phyloP scores from a whole-genome alignment of 1,140 invertebrate species.

The Listronotus oregonensis region DNA sequence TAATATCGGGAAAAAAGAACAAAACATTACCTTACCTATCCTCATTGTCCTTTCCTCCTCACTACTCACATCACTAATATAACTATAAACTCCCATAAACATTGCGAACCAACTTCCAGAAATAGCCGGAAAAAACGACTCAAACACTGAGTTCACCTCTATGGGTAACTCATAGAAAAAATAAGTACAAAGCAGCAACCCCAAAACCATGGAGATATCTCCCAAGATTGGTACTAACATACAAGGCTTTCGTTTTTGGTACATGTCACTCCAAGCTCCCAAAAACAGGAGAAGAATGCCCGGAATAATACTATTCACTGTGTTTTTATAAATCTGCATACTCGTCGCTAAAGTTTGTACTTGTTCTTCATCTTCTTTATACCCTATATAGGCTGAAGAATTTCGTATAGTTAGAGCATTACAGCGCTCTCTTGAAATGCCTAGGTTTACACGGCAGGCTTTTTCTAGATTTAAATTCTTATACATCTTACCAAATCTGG shows the following conservation, averaged over 20 bases:
- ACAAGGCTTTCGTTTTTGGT: slow-evolving; percentile 64
- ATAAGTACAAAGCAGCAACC: slow-evolving; percentile 47
- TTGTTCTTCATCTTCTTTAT: slow-evolving; percentile 58
- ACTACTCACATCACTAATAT: slow-evolving; percentile 62
- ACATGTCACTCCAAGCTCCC: slow-evolving; percentile 66
- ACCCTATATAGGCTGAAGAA: slow-evolving; percentile 53
- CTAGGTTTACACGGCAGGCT: slow-evolving; percentile 67
- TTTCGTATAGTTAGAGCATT: slow-evolving; percentile 60
- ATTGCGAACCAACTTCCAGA: slow-evolving; percentile 65
- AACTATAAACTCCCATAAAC: slow-evolving; percentile 68
- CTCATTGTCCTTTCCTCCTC: slow-evolving; percentile 65
- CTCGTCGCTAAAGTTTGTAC: slow-evolving; percentile 63
- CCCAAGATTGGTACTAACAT: slow-evolving; percentile 62
- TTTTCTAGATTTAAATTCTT: slow-evolving; percentile 67
- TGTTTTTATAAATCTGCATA: slow-evolving; percentile 63
- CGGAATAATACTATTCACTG: slow-evolving; percentile 63
- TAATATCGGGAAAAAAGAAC: too few relatives aligned
- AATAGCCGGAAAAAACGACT: slow-evolving; percentile 62
- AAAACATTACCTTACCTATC: slow-evolving; percentile 51
- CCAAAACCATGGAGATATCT: slow-evolving; percentile 52
- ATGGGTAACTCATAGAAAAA: slow-evolving; percentile 60
- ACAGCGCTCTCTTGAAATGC: slow-evolving; percentile 63
- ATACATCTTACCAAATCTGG: slow-evolving; percentile 60
- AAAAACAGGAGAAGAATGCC: slow-evolving; percentile 63
- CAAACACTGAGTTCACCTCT: slow-evolving; percentile 61